phyloP scores from a whole-genome alignment of 1,140 invertebrate species.

The Drosophila busckii region DNA sequence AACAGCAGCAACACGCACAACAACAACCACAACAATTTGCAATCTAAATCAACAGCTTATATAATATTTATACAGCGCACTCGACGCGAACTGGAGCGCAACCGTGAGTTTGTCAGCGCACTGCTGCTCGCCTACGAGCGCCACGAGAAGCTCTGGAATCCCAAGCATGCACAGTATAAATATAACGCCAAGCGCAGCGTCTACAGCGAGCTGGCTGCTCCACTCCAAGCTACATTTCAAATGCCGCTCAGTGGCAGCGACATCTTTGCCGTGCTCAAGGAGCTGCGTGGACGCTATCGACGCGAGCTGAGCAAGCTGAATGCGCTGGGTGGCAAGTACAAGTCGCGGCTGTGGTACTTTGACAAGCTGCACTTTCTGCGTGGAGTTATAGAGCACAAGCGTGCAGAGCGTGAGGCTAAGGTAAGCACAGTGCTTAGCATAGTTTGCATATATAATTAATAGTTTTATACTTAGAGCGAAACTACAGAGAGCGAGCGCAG shows the following conservation, averaged over 20 bases:
- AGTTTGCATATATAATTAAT: too few relatives aligned
- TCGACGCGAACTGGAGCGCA: conserved; percentile 59
- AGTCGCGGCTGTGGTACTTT: conserved; percentile 62
- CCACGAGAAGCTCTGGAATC: conserved; percentile 68
- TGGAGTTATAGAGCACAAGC: conserved; percentile 59
- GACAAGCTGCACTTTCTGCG: conserved; percentile 60
- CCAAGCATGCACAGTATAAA: conserved; percentile 64
- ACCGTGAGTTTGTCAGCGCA: conserved; percentile 53
- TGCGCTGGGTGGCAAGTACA: conserved; percentile 40
- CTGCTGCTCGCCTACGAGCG: conserved; percentile 61
- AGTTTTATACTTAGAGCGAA: conserved; percentile 27
- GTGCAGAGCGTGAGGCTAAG: conserved; percentile 60
- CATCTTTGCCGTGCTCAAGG: conserved; percentile 61
- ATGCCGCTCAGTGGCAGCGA: conserved; percentile 48
- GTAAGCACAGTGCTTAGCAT: conserved; percentile 1
- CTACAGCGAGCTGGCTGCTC: conserved; percentile 54
- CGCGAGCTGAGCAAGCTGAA: conserved; percentile 60
- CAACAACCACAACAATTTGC: conserved; percentile 4
- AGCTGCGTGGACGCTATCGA: conserved; percentile 54
- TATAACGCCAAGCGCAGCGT: conserved; percentile 66
- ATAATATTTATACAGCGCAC: conserved; percentile 29
- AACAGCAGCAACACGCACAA: neutral
- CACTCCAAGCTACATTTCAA: conserved; percentile 47
- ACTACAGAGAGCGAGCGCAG: conserved; percentile 57
- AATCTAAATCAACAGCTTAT: too few relatives aligned